Evolutionary conservation across 2,888 invertebrate species (phyloP).

Genomic region (Scaptomyza caliginosa): DNA sequence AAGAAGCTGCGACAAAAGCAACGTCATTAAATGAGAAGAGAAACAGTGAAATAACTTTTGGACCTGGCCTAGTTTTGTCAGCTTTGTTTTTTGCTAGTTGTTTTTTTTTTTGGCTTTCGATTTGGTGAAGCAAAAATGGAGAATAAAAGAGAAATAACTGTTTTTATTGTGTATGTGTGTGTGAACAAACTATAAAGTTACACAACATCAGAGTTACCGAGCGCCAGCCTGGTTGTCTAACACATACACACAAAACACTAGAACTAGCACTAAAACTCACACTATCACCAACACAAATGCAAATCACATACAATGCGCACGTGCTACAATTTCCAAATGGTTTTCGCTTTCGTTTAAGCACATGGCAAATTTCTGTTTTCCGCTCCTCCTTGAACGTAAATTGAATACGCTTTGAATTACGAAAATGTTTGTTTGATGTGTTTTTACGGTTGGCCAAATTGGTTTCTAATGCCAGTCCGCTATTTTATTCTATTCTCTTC

Average conservation of each 20-base stretch:
- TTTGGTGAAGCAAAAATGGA: conserved; percentile 36
- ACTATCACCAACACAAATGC: conserved; percentile 34
- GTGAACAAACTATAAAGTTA: conserved; percentile 63
- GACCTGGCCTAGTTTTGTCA: conserved; percentile 31
- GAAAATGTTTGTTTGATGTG: conserved; percentile 57
- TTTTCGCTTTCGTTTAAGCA: conserved; percentile 63
- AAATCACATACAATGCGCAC: conserved; percentile 50
- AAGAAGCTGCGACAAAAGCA: background rate
- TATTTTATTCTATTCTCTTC: conserved; percentile 1
- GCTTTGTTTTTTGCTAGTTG: too few relatives aligned
- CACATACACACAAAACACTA: conserved; percentile 9
- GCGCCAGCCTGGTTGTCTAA: conserved; percentile 12
- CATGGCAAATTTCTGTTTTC: conserved; percentile 49
- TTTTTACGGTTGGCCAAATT: conserved; percentile 42
- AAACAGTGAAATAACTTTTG: background rate
- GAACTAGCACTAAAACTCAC: background rate
- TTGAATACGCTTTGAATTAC: conserved; percentile 53
- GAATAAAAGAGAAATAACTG: conserved; percentile 35
- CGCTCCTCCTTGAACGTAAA: conserved; percentile 22
- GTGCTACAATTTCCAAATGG: conserved; percentile 69
- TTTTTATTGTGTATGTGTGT: conserved; percentile 58
- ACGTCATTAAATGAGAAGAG: conserved; percentile 12
- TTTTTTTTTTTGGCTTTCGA: conserved; percentile 9
- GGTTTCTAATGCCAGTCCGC: conserved; percentile 57
- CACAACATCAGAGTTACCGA: conserved; percentile 31